A percentile compares a stretch with the other conserved stretches of the same genome.
phyloP scores from a whole-genome alignment of 2,888 invertebrate genomes.

The Epinotia demarniana region DNA sequence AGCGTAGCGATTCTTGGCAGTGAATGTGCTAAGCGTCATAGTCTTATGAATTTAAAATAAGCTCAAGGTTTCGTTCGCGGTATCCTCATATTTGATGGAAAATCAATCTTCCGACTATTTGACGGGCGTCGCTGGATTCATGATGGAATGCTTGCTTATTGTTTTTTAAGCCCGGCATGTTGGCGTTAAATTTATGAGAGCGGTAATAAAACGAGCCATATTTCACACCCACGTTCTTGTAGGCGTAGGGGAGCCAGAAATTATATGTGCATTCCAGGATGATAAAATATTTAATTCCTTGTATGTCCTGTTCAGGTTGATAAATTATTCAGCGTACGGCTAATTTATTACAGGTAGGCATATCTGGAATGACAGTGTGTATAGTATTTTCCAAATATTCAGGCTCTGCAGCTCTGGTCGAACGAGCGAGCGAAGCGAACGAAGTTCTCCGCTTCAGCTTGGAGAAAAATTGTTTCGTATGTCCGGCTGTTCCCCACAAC shows the following conservation, averaged over 20 bases:
- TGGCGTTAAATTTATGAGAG: slow-evolving; percentile 46
- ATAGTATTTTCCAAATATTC: too few species aligned
- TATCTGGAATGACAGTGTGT: too few species aligned
- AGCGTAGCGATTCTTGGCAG: too few species aligned
- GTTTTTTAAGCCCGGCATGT: slow-evolving; percentile 22
- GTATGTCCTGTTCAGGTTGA: slow-evolving; percentile 19
- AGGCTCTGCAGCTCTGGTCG: too few species aligned
- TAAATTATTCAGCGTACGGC: slow-evolving; percentile 1
- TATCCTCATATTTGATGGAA: slow-evolving; percentile 21
- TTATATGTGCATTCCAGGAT: slow-evolving; percentile 26
- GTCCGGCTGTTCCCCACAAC: too few species aligned
- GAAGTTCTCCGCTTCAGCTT: too few species aligned
- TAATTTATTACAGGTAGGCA: background rate
- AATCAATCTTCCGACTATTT: slow-evolving; percentile 25
- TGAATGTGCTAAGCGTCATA: too few species aligned
- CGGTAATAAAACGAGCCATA: slow-evolving; percentile 50
- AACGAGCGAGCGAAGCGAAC: too few species aligned
- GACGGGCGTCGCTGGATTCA: slow-evolving; percentile 21
- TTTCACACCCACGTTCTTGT: slow-evolving; percentile 28
- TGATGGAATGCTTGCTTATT: slow-evolving; percentile 29
- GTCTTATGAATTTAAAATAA: background rate
- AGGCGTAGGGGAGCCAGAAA: slow-evolving; percentile 25
- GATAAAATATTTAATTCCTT: slow-evolving; percentile 30
- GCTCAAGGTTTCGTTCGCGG: background rate
- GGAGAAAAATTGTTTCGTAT: too few species aligned